Base-by-base conservation (phyloP, 2,888 invertebrate genomes). In the Julus scandinavius region DNA sequence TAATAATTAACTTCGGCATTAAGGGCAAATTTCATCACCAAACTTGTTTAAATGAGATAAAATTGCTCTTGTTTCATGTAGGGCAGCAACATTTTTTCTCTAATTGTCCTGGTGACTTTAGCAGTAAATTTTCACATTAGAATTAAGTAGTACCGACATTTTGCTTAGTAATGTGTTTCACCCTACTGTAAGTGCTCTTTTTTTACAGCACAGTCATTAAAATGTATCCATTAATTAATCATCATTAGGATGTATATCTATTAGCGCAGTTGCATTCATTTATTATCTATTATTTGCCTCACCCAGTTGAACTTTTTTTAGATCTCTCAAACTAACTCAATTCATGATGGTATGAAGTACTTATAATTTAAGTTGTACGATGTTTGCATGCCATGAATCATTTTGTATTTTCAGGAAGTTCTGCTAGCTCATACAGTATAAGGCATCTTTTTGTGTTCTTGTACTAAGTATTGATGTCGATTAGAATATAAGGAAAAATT, bases 141-240 rank as follows among this genome's bases (percentile, higher is more conserved):
- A 13, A 72, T 72, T 72, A 72, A 72, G 80, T 80, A 80, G 80
- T 3, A 13, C 80, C 38, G 2, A 40, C 15, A 80, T 7, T 80
- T 80, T 80, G 38, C 80, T 40, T 80, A 4, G 38, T 38, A 13
- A 29, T 72, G 72, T 72, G 72, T 72, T 29, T 72, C 72, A 72
- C n/a, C 11, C 72, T 40, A 40, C 38, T 80, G 38, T 63, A 80
- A 80, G 80, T 80, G 80, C 80, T 40, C 1, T 80, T 80, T 38
- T 80, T 40, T 63, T 20, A 63, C 80, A 80, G 38, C 80, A 3
- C 38, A 38, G 15, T 29, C 80, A 80, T 80, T 80, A 80, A 40
- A 80, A 80, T 80, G 80, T 38, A 80, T 80, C 29, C 80, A 80
- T 80, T 80, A 80, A 80, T 80, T 80, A 80, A 80, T 80, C 80